These are phyloP conservation scores for Frankliniella intonsa DNA, from an alignment of 2,888 invertebrate genomes.

Conservation along the genomic window DNA sequence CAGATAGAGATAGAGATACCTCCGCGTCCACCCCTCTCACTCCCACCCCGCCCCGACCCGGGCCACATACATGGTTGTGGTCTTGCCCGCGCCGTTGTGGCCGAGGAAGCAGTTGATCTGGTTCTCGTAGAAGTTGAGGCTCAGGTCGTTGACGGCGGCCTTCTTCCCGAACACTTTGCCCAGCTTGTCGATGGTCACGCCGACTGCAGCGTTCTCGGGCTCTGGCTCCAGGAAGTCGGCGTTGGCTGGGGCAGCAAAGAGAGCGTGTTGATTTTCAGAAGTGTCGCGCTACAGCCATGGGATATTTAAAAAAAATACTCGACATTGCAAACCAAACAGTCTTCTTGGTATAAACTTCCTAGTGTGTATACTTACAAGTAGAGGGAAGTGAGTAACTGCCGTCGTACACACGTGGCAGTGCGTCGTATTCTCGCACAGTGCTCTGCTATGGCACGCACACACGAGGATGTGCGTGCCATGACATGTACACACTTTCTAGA, in stretches of 20 bases:
- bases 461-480: too few relatives aligned
- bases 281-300: too few relatives aligned
- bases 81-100: conserved; percentile 89
- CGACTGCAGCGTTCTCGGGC: conserved; percentile 51
- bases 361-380: too few relatives aligned
- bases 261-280: neutral
- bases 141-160: conserved; percentile 69
- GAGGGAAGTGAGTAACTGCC: too few relatives aligned
- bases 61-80: conserved; percentile 70
- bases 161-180: conserved; percentile 63
- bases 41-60: too few relatives aligned
- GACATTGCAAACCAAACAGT: too few relatives aligned
- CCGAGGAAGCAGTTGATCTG: conserved; percentile 84
- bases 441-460: too few relatives aligned
- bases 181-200: conserved; percentile 69
- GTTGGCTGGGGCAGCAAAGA: conserved; percentile 22
- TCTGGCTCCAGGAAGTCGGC: conserved; percentile 47
- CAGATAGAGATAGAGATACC: neutral
- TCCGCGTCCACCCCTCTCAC: neutral
- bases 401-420: too few relatives aligned
- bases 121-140: conserved; percentile 71
- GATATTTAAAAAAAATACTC: too few relatives aligned
- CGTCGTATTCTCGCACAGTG: too few relatives aligned
- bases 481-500: too few relatives aligned
- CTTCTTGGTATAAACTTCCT: too few relatives aligned